A percentile compares a stretch with the other conserved stretches of the same genome.
phyloP scores from a whole-genome alignment of 2,888 invertebrate genomes.

The Drosophila sordidapex region DNA sequence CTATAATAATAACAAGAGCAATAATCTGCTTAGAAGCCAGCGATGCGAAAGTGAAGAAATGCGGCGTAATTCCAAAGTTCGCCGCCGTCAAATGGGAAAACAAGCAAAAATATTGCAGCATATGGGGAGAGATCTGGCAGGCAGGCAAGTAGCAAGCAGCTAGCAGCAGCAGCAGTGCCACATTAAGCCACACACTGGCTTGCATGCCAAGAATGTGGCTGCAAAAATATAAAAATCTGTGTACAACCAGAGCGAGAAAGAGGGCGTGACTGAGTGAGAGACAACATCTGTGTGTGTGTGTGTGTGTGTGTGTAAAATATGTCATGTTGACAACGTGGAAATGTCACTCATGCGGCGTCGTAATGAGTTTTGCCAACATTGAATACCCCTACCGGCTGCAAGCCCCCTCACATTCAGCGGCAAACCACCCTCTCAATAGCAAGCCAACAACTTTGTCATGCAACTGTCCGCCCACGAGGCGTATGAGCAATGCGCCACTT shows the following conservation, averaged over 20 bases:
- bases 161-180: conserved; percentile 23
- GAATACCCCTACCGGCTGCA: conserved; percentile 17
- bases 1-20: conserved; percentile 68
- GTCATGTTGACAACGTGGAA: conserved; percentile 80
- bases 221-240: conserved; percentile 44
- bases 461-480: conserved; percentile 56
- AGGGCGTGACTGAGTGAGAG: background rate
- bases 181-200: conserved; percentile 62
- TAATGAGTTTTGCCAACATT: conserved; percentile 78
- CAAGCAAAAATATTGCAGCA: conserved; percentile 67
- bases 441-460: conserved; percentile 38
- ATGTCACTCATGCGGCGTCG: conserved; percentile 79
- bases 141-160: background rate
- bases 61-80: conserved; percentile 79
- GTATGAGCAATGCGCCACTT: conserved; percentile 43
- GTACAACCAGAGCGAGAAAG: conserved; percentile 1
- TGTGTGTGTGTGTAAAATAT: conserved; percentile 64
- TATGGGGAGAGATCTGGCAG: conserved; percentile 31
- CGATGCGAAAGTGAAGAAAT: conserved; percentile 79
- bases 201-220: conserved; percentile 63
- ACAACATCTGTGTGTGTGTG: conserved; percentile 5
- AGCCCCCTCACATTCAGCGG: background rate
- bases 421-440: background rate
- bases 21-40: conserved; percentile 77
- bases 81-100: conserved; percentile 58